Conservation (phyloP, 1,140 invertebrate species). For the Dreissena polymorpha region DNA sequence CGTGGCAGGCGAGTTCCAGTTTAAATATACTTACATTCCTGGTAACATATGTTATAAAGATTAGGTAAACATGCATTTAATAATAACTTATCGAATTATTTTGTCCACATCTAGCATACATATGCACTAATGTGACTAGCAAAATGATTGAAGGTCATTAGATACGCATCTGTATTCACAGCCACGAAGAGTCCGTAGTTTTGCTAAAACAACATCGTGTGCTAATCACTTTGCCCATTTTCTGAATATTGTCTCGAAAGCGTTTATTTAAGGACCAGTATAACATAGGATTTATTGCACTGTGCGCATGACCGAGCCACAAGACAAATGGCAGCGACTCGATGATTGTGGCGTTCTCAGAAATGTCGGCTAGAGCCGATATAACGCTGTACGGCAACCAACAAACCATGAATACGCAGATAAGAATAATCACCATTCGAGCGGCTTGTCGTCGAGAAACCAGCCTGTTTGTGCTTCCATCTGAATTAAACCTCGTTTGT, state of each 20-base stretch:
- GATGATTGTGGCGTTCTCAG: constrained; percentile 70
- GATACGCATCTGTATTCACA: neutral
- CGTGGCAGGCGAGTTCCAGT: no score
- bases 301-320: constrained; percentile 89
- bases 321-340: constrained; percentile 82
- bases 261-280: constrained; percentile 89
- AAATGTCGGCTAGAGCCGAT: constrained; percentile 84
- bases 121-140: no score
- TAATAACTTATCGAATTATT: no score
- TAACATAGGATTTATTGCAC: constrained; percentile 87
- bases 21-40: no score
- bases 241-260: constrained; percentile 67
- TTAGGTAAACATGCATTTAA: no score
- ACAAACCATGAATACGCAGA: constrained; percentile 95
- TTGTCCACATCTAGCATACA: no score
- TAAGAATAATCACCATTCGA: constrained; percentile 94
- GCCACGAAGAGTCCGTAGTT: constrained; percentile 14
- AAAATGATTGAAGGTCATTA: no score
- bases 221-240: constrained; percentile 56
- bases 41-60: no score
- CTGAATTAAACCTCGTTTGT: constrained; percentile 82
- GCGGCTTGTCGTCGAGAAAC: constrained; percentile 93
- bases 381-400: constrained; percentile 93
- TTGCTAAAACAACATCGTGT: constrained; percentile 35
- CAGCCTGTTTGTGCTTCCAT: constrained; percentile 82